These are phyloP conservation scores for Byasa hedistus DNA, from an alignment of 2,888 invertebrate genomes.

Conservation along the genomic window DNA sequence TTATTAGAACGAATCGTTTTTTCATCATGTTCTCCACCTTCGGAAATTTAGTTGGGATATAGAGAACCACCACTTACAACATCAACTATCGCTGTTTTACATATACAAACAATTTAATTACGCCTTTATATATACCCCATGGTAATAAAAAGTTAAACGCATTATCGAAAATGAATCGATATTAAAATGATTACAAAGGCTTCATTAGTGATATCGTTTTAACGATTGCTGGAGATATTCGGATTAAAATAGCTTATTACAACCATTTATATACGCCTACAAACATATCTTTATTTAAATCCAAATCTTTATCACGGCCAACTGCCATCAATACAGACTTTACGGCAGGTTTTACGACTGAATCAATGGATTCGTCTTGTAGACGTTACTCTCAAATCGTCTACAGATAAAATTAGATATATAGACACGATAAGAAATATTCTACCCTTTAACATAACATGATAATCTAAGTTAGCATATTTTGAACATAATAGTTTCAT, in stretches of 20 bases:
- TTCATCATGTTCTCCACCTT: no score
- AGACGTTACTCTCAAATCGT: constrained; percentile 66
- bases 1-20: no score
- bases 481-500: neutral
- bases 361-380: constrained; percentile 71
- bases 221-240: constrained; percentile 11
- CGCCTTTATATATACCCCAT: neutral
- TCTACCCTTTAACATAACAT: constrained; percentile 21
- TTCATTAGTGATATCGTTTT: constrained; percentile 19
- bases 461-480: constrained; percentile 1
- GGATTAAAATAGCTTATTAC: constrained; percentile 30
- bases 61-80: no score
- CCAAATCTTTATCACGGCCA: constrained; percentile 57
- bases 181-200: constrained; percentile 19
- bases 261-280: constrained; percentile 31
- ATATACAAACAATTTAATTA: neutral
- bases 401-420: constrained; percentile 53
- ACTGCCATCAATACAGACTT: constrained; percentile 59
- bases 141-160: neutral
- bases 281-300: constrained; percentile 52
- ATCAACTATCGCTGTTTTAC: neutral
- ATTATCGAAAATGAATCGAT: constrained; percentile 6
- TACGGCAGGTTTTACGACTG: constrained; percentile 66
- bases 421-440: constrained; percentile 44
- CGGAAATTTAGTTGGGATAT: no score